Percentiles rank a stretch among this genome's conserved stretches.
Conservation (phyloP, 1,140 invertebrate species). For the Sinella curviseta region DNA sequence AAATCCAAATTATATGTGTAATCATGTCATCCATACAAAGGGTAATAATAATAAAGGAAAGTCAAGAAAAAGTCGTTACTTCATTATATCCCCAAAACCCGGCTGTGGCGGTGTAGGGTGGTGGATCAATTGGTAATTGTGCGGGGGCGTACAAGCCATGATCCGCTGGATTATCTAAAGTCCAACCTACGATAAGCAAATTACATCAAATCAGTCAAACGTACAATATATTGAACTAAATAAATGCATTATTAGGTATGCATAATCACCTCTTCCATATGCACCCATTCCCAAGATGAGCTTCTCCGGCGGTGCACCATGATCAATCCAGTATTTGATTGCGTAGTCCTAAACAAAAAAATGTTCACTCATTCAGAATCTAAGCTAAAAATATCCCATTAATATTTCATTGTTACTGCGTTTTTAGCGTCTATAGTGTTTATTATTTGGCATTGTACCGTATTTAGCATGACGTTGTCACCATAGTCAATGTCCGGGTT, state of each 20-base stretch:
- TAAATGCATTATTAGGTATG: too few relatives aligned
- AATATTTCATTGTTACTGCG: neutral
- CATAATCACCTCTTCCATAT: neutral
- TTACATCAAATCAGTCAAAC: too few relatives aligned
- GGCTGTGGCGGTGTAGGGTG: neutral
- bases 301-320: slow-evolving; percentile 58
- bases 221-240: too few relatives aligned
- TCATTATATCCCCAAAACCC: neutral
- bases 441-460: too few relatives aligned
- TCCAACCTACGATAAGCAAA: too few relatives aligned
- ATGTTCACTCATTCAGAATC: too few relatives aligned
- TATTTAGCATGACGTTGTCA: neutral
- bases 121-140: neutral
- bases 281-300: slow-evolving; percentile 53
- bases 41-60: too few relatives aligned
- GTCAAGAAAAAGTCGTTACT: too few relatives aligned
- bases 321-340: slow-evolving; percentile 55
- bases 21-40: too few relatives aligned
- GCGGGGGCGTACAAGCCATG: neutral
- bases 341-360: neutral
- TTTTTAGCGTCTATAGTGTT: too few relatives aligned
- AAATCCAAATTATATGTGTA: too few relatives aligned
- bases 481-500: slow-evolving; percentile 48
- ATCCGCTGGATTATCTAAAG: neutral
- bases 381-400: too few relatives aligned